Percentiles rank a stretch among this genome's conserved stretches.
phyloP scores from a whole-genome alignment of 1,140 invertebrate genomes.

The Drosophila yakuba region DNA sequence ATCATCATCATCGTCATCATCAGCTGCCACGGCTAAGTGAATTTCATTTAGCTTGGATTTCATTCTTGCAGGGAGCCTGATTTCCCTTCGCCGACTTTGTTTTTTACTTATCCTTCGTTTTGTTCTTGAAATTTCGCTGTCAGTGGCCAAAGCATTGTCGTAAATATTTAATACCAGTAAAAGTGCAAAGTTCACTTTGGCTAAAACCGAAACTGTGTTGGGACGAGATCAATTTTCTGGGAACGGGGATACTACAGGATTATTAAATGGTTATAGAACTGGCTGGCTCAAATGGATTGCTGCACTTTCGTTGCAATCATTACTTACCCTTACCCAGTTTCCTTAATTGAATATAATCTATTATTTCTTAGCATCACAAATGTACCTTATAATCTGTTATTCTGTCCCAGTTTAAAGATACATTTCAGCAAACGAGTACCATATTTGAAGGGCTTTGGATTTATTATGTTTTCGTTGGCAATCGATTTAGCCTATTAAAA shows the following conservation, averaged over 20 bases:
- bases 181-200: conserved; percentile 74
- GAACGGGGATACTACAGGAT: not conserved
- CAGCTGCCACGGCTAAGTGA: conserved; percentile 54
- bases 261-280: conserved; percentile 7
- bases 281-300: not conserved
- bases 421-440: not conserved
- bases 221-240: conserved; percentile 34
- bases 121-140: conserved; percentile 38
- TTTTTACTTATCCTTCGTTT: conserved; percentile 23
- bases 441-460: conserved; percentile 14
- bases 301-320: not conserved
- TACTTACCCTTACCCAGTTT: not conserved
- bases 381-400: not conserved
- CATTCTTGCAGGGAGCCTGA: conserved; percentile 54
- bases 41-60: conserved; percentile 64
- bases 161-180: conserved; percentile 78
- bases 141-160: conserved; percentile 46
- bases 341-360: no score
- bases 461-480: conserved; percentile 28
- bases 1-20: conserved; percentile 18
- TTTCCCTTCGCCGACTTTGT: conserved; percentile 31
- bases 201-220: conserved; percentile 56
- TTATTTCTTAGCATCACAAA: no score
- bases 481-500: conserved; percentile 41
- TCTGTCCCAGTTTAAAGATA: not conserved